Conservation (phyloP, 2,888 invertebrate species). For the Tipula unca region DNA sequence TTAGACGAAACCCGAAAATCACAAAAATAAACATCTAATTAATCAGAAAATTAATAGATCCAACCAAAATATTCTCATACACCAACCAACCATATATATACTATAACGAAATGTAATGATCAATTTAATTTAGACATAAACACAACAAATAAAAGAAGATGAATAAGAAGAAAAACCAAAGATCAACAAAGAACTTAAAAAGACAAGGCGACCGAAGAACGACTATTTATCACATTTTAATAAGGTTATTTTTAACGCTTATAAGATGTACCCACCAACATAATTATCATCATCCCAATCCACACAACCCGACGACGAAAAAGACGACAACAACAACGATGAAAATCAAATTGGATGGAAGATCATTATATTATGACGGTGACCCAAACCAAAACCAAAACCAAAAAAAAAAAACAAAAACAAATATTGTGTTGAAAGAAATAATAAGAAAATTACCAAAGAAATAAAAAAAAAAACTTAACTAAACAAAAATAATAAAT, state of each 20-base stretch:
- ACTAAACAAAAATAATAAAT: background rate
- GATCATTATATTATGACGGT: background rate
- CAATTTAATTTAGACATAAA: constrained; percentile 14
- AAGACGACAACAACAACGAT: background rate
- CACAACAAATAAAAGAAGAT: background rate
- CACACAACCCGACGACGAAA: background rate
- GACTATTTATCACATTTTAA: constrained; percentile 18
- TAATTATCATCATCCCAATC: constrained; percentile 4
- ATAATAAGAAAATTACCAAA: background rate
- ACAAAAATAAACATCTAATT: background rate
- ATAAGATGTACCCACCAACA: background rate
- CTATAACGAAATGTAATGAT: background rate
- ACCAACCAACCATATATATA: background rate
- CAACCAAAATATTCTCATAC: background rate
- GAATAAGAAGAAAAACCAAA: background rate
- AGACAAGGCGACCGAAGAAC: constrained; percentile 16
- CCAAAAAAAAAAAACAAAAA: too few relatives aligned
- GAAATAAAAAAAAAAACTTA: background rate
- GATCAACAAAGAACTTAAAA: background rate
- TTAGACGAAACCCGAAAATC: background rate
- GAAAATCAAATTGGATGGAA: background rate
- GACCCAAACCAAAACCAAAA: constrained; percentile 1
- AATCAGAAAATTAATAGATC: background rate
- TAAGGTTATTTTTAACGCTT: constrained; percentile 15
- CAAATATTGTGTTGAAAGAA: background rate